Conservation (phyloP, 2,113 vertebrate species). For the Rhabdornis inornatus region DNA sequence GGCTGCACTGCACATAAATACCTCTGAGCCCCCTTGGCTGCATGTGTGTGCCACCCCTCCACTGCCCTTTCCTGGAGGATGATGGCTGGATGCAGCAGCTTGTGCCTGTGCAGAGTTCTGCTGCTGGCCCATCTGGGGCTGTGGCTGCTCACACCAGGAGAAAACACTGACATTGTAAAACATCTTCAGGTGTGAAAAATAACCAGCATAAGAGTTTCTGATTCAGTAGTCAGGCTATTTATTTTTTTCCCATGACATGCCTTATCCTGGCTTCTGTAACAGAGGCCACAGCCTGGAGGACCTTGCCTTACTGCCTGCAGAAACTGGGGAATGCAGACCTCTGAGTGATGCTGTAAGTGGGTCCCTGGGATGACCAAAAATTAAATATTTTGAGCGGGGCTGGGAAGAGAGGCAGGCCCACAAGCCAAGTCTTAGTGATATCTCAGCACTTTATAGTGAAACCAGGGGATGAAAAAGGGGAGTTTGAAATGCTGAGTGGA, state of each 20-base stretch:
- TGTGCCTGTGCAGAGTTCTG: background rate
- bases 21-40: background rate
- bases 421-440: background rate
- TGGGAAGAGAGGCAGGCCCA: background rate
- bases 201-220: background rate
- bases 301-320: background rate
- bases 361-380: background rate
- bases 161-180: background rate
- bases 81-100: background rate
- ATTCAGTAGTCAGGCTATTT: background rate
- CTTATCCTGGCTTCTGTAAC: background rate
- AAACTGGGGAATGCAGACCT: background rate
- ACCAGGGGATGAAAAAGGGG: background rate
- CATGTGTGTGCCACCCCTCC: rapidly evolving
- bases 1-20: background rate
- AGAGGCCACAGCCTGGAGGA: background rate
- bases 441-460: background rate
- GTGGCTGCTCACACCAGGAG: background rate
- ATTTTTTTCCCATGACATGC: background rate
- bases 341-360: background rate
- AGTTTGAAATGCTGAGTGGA: background rate
- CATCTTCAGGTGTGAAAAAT: background rate
- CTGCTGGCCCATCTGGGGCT: background rate
- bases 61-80: rapidly evolving
- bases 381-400: background rate